Conservation (phyloP, 2,888 invertebrate species). For the Pristionchus entomophagus region DNA sequence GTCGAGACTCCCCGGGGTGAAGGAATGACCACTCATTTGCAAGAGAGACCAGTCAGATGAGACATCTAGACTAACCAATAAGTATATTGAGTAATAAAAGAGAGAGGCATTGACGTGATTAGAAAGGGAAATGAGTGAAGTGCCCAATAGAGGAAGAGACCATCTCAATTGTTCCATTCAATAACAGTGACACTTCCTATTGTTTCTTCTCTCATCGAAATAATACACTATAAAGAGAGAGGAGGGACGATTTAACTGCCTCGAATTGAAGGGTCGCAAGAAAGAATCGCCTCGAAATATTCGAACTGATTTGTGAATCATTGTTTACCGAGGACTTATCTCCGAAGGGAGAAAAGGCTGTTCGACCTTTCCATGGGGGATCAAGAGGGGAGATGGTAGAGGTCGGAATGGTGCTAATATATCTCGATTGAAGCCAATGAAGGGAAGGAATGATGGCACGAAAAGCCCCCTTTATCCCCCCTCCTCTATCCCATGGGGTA, state of each 20-base stretch:
- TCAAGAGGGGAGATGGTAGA: neutral
- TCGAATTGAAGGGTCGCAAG: neutral
- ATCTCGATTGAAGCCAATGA: constrained; percentile 2
- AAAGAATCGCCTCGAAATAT: constrained; percentile 27
- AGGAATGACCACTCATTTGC: constrained; percentile 6
- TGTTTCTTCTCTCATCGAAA: constrained; percentile 32
- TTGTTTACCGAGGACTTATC: neutral
- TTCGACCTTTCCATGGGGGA: neutral
- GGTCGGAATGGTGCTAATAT: neutral
- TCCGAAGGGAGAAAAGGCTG: neutral
- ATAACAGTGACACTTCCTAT: neutral
- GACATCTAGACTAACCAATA: neutral
- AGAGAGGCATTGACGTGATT: neutral
- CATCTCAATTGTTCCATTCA: constrained; percentile 13
- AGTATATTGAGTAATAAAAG: neutral
- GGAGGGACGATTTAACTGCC: neutral
- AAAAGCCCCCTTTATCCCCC: constrained; percentile 33
- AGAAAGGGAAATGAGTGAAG: neutral
- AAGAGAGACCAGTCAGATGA: neutral
- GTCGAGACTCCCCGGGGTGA: neutral
- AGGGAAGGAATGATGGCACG: constrained; percentile 11
- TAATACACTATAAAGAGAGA: constrained; percentile 22
- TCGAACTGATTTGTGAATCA: neutral
- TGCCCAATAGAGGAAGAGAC: too few species aligned
- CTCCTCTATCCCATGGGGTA: constrained; percentile 31